These are phyloP conservation scores for Rugalucina vietnamica DNA, from an alignment of 2,888 invertebrate genomes.

Conservation along the genomic window DNA sequence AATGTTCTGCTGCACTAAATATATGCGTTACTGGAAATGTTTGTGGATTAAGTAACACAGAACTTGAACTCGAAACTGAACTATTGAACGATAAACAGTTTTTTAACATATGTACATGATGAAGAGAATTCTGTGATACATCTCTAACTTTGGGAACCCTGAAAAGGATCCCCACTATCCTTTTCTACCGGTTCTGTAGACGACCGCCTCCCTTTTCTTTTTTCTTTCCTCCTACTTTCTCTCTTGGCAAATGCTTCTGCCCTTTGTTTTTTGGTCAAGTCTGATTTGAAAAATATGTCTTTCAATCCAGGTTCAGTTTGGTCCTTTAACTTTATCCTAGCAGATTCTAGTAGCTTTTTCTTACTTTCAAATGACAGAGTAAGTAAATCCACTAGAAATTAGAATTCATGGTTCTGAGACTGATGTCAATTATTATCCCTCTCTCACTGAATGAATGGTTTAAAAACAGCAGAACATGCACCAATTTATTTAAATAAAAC, in stretches of 20 bases:
- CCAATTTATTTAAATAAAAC: no score
- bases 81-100: neutral
- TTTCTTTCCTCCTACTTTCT: constrained; percentile 1
- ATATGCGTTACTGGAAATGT: neutral
- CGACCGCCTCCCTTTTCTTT: neutral
- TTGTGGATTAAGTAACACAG: neutral
- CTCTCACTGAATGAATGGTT: no score
- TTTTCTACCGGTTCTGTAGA: neutral
- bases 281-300: neutral
- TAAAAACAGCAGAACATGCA: no score
- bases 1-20: neutral
- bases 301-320: neutral
- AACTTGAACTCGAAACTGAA: constrained; percentile 3
- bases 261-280: neutral
- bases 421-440: no score
- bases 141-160: neutral
- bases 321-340: neutral
- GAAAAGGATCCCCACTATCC: neutral
- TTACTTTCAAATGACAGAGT: neutral
- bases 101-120: neutral
- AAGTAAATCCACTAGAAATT: no score
- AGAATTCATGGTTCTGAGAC: no score
- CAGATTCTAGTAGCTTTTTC: neutral
- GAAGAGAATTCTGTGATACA: neutral
- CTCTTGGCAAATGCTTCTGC: neutral